Percentiles rank a stretch among this genome's conserved stretches.
Conservation (phyloP, 2,113 vertebrate species). For the Pungitius pungitius region DNA sequence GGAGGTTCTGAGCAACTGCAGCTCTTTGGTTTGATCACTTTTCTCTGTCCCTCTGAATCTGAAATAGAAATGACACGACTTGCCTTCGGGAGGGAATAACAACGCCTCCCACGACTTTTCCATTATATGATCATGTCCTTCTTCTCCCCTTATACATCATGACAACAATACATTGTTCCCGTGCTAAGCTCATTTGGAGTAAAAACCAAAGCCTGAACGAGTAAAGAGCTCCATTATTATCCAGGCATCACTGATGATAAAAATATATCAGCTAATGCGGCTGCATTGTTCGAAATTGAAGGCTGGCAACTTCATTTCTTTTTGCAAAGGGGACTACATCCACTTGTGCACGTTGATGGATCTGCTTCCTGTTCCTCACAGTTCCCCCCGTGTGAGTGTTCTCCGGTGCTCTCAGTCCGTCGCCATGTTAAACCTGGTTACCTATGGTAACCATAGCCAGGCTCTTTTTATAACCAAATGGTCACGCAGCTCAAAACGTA, state of each 20-base stretch:
- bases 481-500: not conserved
- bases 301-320: not conserved
- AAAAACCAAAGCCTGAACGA: conserved; percentile 16
- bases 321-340: not conserved
- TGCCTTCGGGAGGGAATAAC: conserved; percentile 26
- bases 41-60: conserved; percentile 53
- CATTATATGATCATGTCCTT: conserved; percentile 38
- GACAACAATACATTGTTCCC: conserved; percentile 18
- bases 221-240: conserved; percentile 1
- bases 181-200: conserved; percentile 9
- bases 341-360: not conserved
- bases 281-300: not conserved
- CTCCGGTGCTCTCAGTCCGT: not conserved
- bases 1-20: conserved; percentile 12
- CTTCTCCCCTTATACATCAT: conserved; percentile 39
- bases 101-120: conserved; percentile 40
- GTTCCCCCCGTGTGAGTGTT: not conserved
- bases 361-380: not conserved
- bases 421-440: too few relatives aligned
- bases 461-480: not conserved
- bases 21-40: conserved; percentile 51
- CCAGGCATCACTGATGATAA: not conserved
- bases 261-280: conserved; percentile 3
- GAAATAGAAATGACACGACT: conserved; percentile 53
- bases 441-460: not conserved